Base-by-base conservation (phyloP, 2,797 vertebrate genomes). In the Bradypus variegatus region DNA sequence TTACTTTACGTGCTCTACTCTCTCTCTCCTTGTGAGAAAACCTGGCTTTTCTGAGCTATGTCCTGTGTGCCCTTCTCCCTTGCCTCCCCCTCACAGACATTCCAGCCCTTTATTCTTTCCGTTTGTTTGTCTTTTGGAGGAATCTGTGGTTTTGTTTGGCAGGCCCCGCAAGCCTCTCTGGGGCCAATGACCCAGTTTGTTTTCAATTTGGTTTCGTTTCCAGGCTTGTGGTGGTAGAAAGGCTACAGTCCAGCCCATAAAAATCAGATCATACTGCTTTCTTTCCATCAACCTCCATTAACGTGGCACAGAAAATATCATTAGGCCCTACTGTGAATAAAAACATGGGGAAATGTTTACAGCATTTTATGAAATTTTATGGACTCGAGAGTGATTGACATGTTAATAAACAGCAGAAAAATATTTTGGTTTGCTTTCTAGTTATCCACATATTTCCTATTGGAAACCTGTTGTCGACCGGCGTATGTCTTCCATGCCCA, bases 351-450 rank as follows among this genome's bases (percentile, higher is more conserved):
- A 86, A 92, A 89, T 94, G 75, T 90, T 93, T 94, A 91, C 45
- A 69, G 73, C 55, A 73, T 72, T 94, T 93, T 92, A 91, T 91
- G 84, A 94, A 88, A 89, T 80, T 95, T 95, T 95, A 94, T 95
- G 86, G 94, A 94, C 94, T 27, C 73, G n/a, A 80, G 92, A 95
- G 78, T 96, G 91, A 96, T 65, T 92, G 94, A 93, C 81, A 60
- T 86, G 62, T 92, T 97, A 96, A 97, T 91, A 95, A 96, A 96
- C 53, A 95, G 92, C 65, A 23, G 41, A 93, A 95, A 88, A 64
- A 96, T 91, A 96, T 82, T 96, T 95, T 95, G 88, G 86, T 96
- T 95, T 96, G 94, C 91, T 95, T 97, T 96, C 93, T 82, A 87
- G 93, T 94, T 94, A 69, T 94, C 79, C 83, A 94, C 48, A 19